Conservation (phyloP, 2,888 invertebrate species). For the Palloptera scutellata region DNA sequence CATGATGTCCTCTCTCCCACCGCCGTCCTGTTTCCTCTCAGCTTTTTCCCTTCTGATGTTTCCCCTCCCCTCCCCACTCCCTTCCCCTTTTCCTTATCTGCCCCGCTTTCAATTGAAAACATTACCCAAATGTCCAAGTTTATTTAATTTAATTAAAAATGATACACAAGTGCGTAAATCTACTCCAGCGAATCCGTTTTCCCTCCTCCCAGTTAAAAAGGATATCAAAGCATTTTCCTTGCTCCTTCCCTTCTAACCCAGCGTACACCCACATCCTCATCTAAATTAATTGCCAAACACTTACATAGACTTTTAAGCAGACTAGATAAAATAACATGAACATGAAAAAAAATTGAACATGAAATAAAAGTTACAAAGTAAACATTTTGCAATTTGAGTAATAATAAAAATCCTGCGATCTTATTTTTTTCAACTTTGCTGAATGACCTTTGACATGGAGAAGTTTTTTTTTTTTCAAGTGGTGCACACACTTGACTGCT, state of each 20-base stretch:
- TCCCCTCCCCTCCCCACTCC: too few species aligned
- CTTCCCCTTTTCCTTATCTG: too few species aligned
- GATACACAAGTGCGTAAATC: constrained; percentile 29
- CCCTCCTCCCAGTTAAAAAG: neutral
- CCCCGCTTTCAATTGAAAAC: too few species aligned
- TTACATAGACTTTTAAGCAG: constrained; percentile 19
- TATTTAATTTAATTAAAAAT: constrained; percentile 36
- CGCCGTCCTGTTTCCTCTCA: too few species aligned
- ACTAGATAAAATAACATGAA: constrained; percentile 31
- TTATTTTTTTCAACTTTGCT: neutral
- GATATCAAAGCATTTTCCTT: too few species aligned
- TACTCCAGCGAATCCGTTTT: constrained; percentile 6
- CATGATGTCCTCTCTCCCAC: too few species aligned
- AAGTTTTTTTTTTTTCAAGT: too few species aligned
- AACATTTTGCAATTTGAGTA: constrained; percentile 34
- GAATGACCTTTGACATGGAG: neutral
- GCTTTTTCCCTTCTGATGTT: too few species aligned
- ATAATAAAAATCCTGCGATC: constrained; percentile 1
- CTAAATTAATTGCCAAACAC: constrained; percentile 55
- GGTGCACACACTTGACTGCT: too few species aligned
- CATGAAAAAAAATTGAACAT: constrained; percentile 38
- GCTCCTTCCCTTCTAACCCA: neutral
- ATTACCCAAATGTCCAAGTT: constrained; percentile 25
- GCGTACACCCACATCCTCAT: neutral
- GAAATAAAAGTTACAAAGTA: constrained; percentile 33